Evolutionary conservation across 2,888 invertebrate genomes (phyloP), one percentile per base, ranked within the genome.

Genomic region (Diaperis boleti): DNA sequence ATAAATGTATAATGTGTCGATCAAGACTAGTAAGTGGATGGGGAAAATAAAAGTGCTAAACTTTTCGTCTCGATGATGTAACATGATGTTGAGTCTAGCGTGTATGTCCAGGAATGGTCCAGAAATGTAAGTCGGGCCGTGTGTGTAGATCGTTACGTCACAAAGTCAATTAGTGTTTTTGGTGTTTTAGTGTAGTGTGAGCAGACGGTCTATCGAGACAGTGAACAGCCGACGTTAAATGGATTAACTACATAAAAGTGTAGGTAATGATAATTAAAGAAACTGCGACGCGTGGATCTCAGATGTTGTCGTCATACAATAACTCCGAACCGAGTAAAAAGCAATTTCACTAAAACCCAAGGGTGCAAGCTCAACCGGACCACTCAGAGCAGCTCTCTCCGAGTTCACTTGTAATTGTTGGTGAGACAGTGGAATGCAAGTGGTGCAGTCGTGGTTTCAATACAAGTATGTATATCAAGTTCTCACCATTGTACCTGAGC

Each of bases 211-310:
- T 64, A 71, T 70, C 68, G 60, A 64, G 64, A 69, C 64, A 71
- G 66, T 69, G 66, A 67, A 65, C 72, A 71, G 69, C 55, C 61
- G 70, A 67, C 72, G 72, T 70, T 73, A 78, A 79, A 77, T 77
- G 77, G 76, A 79, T 79, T 79, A 79, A 70, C 69, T 66, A 72
- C 74, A 76, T 77, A 77, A 78, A 78, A 79, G 75, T 76, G 76
- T 76, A 73, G 69, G 75, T 77, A 76, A 77, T 76, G 74, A 76
- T 75, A 78, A 79, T 79, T 78, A 78, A 78, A 75, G 77, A 73
- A 62, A 65, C 67, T 44, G 45, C 66, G 71, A 69, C 69, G 70
- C 72, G 73, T 71, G 71, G 71, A 72, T 72, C 72, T 73, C 69
- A 71, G 71, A 72, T 72, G 71, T 68, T 75, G 74, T 74, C 76